Evolutionary conservation across 2,797 vertebrate genomes (phyloP), one percentile per base, ranked within the genome.

Genomic region (Cynopterus sphinx): DNA sequence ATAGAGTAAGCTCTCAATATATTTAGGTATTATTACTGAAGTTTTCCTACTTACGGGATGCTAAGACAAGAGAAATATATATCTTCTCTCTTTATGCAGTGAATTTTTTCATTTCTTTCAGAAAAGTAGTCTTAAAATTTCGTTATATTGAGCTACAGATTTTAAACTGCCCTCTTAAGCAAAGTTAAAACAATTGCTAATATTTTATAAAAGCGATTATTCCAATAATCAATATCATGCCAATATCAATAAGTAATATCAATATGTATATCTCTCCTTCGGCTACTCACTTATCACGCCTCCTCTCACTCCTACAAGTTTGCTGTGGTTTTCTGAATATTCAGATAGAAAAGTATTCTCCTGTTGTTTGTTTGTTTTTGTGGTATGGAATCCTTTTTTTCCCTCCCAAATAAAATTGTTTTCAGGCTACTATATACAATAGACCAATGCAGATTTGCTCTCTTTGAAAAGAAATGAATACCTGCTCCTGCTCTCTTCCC

Each of bases 31-130:
- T 79, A 67, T 31, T 88, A 61, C 16, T 75, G 11, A 89, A 67
- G 9, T 36, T 71, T 75, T 51, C 16, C n/a, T 82, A 10, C 46
- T 21, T 51, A 12, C 49, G 31, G 24, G 31, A 77, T 87, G 28
- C 13, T 6, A 49, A 63, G 41, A 8, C 28, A 92, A 67, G 65
- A 70, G 21, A 95, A 87, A 31, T 31, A 92, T 26, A 2, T 9
- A 7, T 57, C 39, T 63, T 75, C 53, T 77, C 19, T 73, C 13
- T 68, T 17, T 22, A 65, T 53, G 24, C 6, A 71, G 12, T 55
- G 31, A 36, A 61, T 73, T 86, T 33, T 86, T 89, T 75, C 26
- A 46, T 90, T 92, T 83, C 65, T 89, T 79, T 84, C 39, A 84
- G 26, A 81, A 91, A 75, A 31, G 9, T 13, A 36, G 17, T 93